These are phyloP conservation scores for Scophthalmus maximus DNA, from an alignment of 2,113 vertebrate species.

Conservation along the genomic window DNA sequence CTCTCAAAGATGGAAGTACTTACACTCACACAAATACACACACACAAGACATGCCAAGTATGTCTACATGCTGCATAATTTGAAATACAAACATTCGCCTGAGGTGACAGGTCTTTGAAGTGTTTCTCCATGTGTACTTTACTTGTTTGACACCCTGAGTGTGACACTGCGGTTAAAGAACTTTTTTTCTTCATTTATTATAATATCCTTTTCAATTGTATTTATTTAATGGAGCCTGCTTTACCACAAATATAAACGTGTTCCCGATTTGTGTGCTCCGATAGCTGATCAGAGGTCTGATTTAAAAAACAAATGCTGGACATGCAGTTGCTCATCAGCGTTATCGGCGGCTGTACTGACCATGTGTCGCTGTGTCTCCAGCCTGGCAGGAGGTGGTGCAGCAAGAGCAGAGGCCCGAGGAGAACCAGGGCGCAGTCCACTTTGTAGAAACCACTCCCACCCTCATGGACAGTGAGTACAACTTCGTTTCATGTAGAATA, in stretches of 20 bases:
- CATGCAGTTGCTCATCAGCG: background rate
- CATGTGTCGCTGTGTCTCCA: conserved; percentile 61
- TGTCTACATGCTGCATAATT: conserved; percentile 35
- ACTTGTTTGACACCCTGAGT: conserved; percentile 8
- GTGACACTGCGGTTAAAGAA: too few species aligned
- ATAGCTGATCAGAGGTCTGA: background rate
- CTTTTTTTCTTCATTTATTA: too few species aligned
- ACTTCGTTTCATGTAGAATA: background rate
- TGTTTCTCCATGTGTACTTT: conserved; percentile 40
- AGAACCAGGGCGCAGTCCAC: conserved; percentile 78
- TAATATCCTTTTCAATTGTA: too few species aligned
- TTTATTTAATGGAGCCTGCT: background rate
- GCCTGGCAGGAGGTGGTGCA: conserved; percentile 91
- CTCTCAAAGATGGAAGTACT: too few species aligned
- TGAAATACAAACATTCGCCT: conserved; percentile 33
- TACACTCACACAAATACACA: background rate
- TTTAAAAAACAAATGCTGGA: background rate
- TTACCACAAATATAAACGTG: background rate
- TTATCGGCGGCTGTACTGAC: background rate
- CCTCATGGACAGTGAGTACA: conserved; percentile 86
- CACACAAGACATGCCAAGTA: background rate
- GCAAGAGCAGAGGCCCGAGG: conserved; percentile 69
- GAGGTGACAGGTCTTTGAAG: conserved; percentile 22
- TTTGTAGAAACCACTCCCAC: conserved; percentile 86
- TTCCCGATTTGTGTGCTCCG: background rate